Percentiles rank a stretch among this genome's conserved stretches.
These are phyloP conservation scores for Podocnemis expansa DNA, from an alignment of 2,113 vertebrate species.

Conservation along the genomic window DNA sequence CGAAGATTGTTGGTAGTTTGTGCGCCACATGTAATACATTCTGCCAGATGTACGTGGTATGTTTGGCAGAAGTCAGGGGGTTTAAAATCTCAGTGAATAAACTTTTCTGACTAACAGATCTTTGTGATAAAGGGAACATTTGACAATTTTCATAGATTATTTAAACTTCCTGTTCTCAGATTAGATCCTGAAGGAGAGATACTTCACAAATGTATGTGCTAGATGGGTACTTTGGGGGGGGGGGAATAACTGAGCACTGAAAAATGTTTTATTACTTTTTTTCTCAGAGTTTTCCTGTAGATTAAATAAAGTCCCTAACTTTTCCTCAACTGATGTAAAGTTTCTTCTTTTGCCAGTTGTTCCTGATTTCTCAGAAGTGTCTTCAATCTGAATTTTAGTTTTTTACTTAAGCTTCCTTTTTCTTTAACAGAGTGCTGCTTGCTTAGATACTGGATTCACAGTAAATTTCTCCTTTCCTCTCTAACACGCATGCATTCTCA, in stretches of 20 bases:
- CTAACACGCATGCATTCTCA: neutral
- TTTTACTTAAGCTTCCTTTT: slow-evolving; percentile 23
- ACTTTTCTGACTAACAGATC: slow-evolving; percentile 28
- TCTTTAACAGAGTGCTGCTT: slow-evolving; percentile 2
- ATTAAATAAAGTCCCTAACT: slow-evolving; percentile 24
- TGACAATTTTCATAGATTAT: slow-evolving; percentile 50
- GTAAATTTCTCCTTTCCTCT: slow-evolving; percentile 41
- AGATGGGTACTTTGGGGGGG: no score
- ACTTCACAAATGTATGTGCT: slow-evolving; percentile 25
- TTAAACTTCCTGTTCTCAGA: slow-evolving; percentile 20
- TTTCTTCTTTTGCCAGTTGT: neutral
- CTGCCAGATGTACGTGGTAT: slow-evolving; percentile 53
- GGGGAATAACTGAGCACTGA: neutral
- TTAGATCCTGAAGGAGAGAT: slow-evolving; percentile 52
- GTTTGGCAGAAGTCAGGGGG: slow-evolving; percentile 57
- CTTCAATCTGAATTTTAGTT: slow-evolving; percentile 38
- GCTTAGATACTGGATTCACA: slow-evolving; percentile 2
- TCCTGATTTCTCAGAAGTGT: slow-evolving; percentile 15
- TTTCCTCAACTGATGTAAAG: neutral
- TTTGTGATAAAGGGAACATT: slow-evolving; percentile 55
- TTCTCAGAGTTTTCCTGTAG: slow-evolving; percentile 13
- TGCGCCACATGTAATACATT: slow-evolving; percentile 46
- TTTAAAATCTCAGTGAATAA: slow-evolving; percentile 42
- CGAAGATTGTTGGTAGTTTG: slow-evolving; percentile 6
- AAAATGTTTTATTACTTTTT: slow-evolving; percentile 2